These are phyloP conservation scores for Yponomeuta sedellus DNA, from an alignment of 2,888 invertebrate genomes.

Conservation along the genomic window DNA sequence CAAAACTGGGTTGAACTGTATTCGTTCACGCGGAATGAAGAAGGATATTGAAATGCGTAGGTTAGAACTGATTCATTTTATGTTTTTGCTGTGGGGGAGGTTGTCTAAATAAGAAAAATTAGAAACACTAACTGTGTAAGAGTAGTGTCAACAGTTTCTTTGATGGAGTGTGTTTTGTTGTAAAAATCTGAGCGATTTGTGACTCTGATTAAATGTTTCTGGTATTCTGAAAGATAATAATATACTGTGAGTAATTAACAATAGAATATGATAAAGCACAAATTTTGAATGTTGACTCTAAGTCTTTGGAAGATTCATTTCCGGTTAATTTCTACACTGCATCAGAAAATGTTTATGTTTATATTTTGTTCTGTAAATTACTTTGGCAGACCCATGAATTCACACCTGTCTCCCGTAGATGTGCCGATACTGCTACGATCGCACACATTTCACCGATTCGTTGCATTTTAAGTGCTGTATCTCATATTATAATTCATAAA, in stretches of 20 bases:
- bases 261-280: no score
- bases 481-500: conserved; percentile 1
- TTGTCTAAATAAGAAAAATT: conserved; percentile 35
- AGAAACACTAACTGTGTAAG: neutral
- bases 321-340: no score
- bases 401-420: neutral
- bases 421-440: neutral
- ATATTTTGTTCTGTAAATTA: no score
- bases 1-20: neutral
- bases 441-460: neutral
- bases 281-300: no score
- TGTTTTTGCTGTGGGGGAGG: conserved; percentile 34
- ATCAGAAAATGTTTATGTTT: neutral
- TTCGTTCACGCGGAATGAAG: neutral
- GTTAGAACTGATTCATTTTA: neutral
- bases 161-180: neutral
- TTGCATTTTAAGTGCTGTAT: neutral
- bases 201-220: neutral
- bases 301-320: no score
- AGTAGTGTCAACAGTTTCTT: conserved; percentile 9
- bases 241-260: no score
- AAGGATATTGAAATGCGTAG: neutral
- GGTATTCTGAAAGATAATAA: no score
- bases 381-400: neutral
- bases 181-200: neutral